Conservation (phyloP, 2,113 vertebrate genomes). For the Scartelaos histophorus region DNA sequence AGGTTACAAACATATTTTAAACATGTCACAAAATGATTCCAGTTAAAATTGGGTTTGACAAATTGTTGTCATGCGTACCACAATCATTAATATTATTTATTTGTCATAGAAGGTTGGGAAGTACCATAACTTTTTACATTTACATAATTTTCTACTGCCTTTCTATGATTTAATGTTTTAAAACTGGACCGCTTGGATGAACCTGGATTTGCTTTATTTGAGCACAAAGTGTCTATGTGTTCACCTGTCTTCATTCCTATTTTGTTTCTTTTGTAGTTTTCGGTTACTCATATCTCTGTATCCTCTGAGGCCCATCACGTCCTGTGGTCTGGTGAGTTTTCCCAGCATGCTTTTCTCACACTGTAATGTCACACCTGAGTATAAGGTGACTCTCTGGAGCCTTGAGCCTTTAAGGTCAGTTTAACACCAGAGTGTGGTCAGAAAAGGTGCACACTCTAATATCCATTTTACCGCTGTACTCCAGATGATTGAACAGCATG, state of each 20-base stretch:
- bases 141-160: not conserved
- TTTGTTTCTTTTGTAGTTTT: constrained; percentile 21
- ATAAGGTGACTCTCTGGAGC: constrained; percentile 72
- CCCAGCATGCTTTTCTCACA: constrained; percentile 75
- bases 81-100: not conserved
- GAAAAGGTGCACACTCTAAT: constrained; percentile 31
- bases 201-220: not conserved
- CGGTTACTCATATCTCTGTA: not conserved
- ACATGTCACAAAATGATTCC: no score
- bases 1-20: not conserved
- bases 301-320: constrained; percentile 14
- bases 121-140: not conserved
- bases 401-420: constrained; percentile 57
- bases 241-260: constrained; percentile 25
- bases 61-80: no score
- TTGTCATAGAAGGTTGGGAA: not conserved
- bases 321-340: constrained; percentile 52
- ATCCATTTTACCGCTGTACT: constrained; percentile 4
- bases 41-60: no score
- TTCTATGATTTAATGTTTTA: not conserved
- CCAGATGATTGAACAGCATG: constrained; percentile 4
- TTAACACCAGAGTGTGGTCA: constrained; percentile 60
- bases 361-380: constrained; percentile 80
- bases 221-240: constrained; percentile 26
- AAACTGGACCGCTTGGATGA: constrained; percentile 8